These are phyloP conservation scores for Heteropelma amictum DNA, from an alignment of 2,888 invertebrate species.

Conservation along the genomic window DNA sequence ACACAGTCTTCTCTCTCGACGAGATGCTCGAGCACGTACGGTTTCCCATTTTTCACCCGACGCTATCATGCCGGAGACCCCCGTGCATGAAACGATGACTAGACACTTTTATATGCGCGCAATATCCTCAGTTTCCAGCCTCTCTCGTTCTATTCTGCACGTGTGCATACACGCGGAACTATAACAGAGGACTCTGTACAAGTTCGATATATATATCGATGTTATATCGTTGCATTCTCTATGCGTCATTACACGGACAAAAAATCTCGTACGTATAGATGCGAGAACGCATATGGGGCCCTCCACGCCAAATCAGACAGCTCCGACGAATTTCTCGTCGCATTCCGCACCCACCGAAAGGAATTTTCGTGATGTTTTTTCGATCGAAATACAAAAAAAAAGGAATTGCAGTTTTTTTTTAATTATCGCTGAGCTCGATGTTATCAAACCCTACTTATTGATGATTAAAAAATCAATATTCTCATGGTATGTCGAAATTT, in stretches of 20 bases:
- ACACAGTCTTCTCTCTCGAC: constrained; percentile 37
- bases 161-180: background rate
- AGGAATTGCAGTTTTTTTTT: no score
- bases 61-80: constrained; percentile 52
- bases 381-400: no score
- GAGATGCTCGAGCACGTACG: constrained; percentile 60
- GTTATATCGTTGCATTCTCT: constrained; percentile 13
- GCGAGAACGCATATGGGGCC: no score
- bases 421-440: no score
- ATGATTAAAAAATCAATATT: no score
- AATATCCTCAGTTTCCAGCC: constrained; percentile 45
- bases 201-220: background rate
- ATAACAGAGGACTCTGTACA: background rate
- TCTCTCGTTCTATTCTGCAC: background rate
- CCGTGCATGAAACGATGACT: constrained; percentile 54
- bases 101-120: constrained; percentile 59
- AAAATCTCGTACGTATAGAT: background rate
- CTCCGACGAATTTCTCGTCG: no score
- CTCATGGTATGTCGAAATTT: no score
- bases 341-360: no score
- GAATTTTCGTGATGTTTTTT: no score
- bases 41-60: constrained; percentile 61
- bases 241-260: background rate
- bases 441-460: no score
- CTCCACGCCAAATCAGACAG: no score